Evolutionary conservation across 2,888 invertebrate genomes (phyloP).

Genomic region (Gasteruption jaculator): DNA sequence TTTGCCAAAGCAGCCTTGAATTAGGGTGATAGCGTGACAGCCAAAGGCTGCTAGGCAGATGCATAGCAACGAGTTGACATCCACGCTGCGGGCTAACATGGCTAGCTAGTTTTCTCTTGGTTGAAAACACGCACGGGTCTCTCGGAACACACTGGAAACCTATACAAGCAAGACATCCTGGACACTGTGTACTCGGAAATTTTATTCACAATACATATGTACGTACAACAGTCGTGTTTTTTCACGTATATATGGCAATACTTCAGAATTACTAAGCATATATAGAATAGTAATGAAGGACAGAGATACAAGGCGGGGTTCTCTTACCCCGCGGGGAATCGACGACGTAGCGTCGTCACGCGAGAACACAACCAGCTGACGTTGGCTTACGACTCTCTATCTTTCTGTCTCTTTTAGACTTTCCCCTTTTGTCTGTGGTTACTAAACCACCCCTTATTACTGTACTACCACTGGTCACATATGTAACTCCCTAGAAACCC

Average conservation of each 20-base stretch:
- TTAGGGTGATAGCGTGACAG: conserved; percentile 34
- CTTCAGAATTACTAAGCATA: too few relatives aligned
- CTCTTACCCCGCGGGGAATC: conserved; percentile 28
- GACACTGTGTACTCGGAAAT: not conserved
- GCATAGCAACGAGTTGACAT: conserved; percentile 40
- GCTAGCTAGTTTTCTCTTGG: conserved; percentile 18
- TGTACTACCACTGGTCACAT: too few relatives aligned
- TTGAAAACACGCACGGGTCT: too few relatives aligned
- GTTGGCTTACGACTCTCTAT: conserved; percentile 26
- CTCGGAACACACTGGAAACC: too few relatives aligned
- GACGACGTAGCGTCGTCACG: conserved; percentile 39
- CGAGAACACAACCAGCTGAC: conserved; percentile 44
- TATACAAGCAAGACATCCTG: not conserved
- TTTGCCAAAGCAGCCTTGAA: too few relatives aligned
- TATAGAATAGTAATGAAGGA: conserved; percentile 42
- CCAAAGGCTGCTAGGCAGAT: conserved; percentile 34
- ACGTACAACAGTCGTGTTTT: too few relatives aligned
- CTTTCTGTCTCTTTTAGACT: conserved; percentile 12
- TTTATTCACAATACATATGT: too few relatives aligned
- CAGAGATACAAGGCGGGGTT: conserved; percentile 38
- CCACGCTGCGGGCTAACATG: conserved; percentile 37
- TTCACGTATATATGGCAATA: too few relatives aligned
- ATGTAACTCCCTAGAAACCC: too few relatives aligned
- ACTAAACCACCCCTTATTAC: conserved; percentile 17
- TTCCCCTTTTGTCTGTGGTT: conserved; percentile 24